Evolutionary conservation across 2,113 vertebrate species (phyloP).

Genomic region (Halichoeres trimaculatus): DNA sequence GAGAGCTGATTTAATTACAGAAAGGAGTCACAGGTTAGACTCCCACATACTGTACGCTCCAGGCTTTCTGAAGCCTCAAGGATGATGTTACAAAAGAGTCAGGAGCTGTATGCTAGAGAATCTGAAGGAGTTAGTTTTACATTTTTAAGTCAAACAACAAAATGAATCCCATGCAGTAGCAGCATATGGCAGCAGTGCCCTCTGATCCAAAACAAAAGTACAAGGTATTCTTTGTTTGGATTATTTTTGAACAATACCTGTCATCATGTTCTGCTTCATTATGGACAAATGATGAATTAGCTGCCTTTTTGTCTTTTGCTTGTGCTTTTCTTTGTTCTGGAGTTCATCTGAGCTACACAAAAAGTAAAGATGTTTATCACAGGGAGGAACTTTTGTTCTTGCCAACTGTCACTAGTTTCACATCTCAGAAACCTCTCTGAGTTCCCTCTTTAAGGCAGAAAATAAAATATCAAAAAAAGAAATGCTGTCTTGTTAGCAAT

Average conservation of each 20-base stretch:
- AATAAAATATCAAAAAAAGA: too few relatives aligned
- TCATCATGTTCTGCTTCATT: not conserved
- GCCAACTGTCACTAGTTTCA: too few relatives aligned
- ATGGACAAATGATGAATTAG: not conserved
- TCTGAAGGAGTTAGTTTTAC: slow-evolving; percentile 1
- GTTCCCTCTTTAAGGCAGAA: too few relatives aligned
- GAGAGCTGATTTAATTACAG: not conserved
- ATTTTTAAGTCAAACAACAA: slow-evolving; percentile 1
- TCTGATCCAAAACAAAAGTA: not conserved
- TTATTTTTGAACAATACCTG: not conserved
- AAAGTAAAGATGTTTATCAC: not conserved
- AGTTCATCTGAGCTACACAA: not conserved
- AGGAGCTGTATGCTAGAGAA: not conserved
- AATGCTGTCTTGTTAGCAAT: too few relatives aligned
- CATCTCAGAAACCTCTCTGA: too few relatives aligned
- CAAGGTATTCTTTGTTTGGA: not conserved
- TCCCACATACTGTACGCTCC: not conserved
- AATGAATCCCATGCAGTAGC: not conserved
- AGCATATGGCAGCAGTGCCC: slow-evolving; percentile 4
- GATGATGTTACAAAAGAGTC: not conserved
- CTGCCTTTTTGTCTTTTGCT: not conserved
- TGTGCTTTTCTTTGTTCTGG: not conserved
- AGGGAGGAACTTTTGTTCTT: not conserved
- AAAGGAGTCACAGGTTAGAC: not conserved
- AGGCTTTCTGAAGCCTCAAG: not conserved